phyloP scores from a whole-genome alignment of 2,888 invertebrate genomes.

The Podabrus alpinus region DNA sequence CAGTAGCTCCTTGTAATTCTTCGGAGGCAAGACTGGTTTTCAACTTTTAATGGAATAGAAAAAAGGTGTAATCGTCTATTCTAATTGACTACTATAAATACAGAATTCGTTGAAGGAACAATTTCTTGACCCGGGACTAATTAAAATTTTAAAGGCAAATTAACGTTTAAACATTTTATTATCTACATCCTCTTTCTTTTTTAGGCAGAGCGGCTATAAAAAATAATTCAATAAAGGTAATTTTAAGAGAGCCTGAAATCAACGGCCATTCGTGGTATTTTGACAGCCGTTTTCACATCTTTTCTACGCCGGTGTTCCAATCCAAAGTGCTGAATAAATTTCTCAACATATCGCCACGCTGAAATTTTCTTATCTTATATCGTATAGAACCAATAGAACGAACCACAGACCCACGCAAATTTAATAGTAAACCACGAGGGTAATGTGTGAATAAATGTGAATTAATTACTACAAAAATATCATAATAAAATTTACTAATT shows the following conservation, averaged over 20 bases:
- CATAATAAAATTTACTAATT: too few relatives aligned
- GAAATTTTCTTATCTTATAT: too few relatives aligned
- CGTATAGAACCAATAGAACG: too few relatives aligned
- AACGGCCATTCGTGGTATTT: not conserved
- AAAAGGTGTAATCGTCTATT: slow-evolving; percentile 15
- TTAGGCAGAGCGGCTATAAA: not conserved
- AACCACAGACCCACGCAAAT: too few relatives aligned
- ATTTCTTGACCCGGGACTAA: not conserved
- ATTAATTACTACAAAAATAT: too few relatives aligned
- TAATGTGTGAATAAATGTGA: too few relatives aligned
- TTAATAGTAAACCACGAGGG: too few relatives aligned
- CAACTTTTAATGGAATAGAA: slow-evolving; percentile 9
- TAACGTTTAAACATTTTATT: not conserved
- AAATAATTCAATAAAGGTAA: not conserved
- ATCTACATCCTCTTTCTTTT: not conserved
- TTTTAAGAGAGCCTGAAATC: not conserved
- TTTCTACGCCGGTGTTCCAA: too few relatives aligned
- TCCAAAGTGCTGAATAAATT: too few relatives aligned
- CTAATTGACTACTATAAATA: not conserved
- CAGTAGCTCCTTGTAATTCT: slow-evolving; percentile 36
- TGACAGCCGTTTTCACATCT: too few relatives aligned
- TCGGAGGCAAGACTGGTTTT: slow-evolving; percentile 28
- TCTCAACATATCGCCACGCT: too few relatives aligned
- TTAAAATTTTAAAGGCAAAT: not conserved
- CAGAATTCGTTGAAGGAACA: not conserved